Evolutionary conservation across 2,797 vertebrate genomes (phyloP).

Genomic region (Danio jaintianensis): DNA sequence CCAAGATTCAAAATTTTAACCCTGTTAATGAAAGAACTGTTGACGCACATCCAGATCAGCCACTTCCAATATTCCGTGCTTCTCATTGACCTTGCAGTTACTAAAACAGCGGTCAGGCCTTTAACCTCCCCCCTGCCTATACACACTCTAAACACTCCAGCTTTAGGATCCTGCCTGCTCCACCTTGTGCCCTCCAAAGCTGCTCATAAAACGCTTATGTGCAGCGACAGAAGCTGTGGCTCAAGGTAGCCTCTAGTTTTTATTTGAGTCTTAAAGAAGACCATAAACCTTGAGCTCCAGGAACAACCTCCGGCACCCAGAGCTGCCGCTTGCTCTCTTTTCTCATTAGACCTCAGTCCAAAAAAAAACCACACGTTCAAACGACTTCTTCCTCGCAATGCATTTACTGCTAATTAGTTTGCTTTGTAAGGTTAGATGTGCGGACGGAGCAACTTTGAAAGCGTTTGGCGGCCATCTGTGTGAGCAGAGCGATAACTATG

Average conservation of each 20-base stretch:
- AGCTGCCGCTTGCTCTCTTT: conserved; percentile 64
- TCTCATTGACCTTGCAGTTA: conserved; percentile 47
- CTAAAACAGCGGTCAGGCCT: conserved; percentile 57
- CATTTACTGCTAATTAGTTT: conserved; percentile 92
- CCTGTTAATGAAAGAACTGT: not conserved
- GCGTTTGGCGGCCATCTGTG: conserved; percentile 96
- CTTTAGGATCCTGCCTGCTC: conserved; percentile 67
- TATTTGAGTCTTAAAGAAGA: conserved; percentile 77
- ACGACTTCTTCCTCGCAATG: conserved; percentile 86
- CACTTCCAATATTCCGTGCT: conserved; percentile 2
- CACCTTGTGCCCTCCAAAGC: conserved; percentile 67
- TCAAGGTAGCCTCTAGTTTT: conserved; percentile 77
- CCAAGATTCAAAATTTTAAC: not conserved
- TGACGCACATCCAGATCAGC: not conserved
- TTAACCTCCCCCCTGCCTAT: conserved; percentile 50
- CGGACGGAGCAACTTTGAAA: conserved; percentile 93
- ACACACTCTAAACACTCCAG: conserved; percentile 62
- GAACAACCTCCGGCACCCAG: conserved; percentile 64
- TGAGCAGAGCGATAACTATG: conserved; percentile 90
- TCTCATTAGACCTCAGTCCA: conserved; percentile 73
- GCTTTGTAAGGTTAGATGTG: conserved; percentile 94
- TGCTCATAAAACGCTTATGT: conserved; percentile 73
- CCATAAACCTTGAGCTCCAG: conserved; percentile 75
- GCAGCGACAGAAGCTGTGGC: conserved; percentile 70
- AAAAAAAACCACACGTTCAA: conserved; percentile 86